Evolutionary conservation across 2,113 vertebrate genomes (phyloP), one percentile per base, ranked within the genome.

Genomic region (Pardalotus punctatus): DNA sequence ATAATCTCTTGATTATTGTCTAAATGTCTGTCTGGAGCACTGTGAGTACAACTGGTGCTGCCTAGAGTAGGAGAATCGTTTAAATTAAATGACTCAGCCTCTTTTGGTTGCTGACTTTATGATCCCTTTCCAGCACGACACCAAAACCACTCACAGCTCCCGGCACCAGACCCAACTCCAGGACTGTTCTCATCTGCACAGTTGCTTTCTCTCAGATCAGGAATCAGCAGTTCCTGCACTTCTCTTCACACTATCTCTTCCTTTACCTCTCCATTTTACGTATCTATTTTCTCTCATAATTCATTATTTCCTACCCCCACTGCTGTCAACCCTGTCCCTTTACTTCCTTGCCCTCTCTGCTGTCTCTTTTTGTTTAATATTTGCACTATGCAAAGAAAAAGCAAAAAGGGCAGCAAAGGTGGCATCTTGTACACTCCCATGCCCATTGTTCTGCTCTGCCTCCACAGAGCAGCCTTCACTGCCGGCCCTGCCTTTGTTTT

Each of bases 181-280:
- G 14, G 35, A 56, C 0, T 36, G 18, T 12, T 77, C 48, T 28
- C 0, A 0, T 5, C 25, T 62, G 25, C 65, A 14, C 73, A n/a
- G 40, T 1, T 60, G 12, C 45, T 72, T n/a, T 38, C 38, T 38
- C 66, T 82, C 50, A 14, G 36, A 53, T 47, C 42, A 27, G 45
- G 38, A 69, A 54, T 48, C 45, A n/a, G 21, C 25, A 10, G 0
- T 14, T 82, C 70, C 45, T 48, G 33, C 0, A 0, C 58, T 77
- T 43, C n/a, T 35, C 67, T 38, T 72, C 25, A 36, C 70, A 43
- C 15, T 35, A 61, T 33, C 61, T 45, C 66, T 77, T 33, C 54
- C 47, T n/a, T 57, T 36, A n/a, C 38, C 22, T 62, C 42, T 42
- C 51, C 22, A 36, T 56, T 77, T 62, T 35, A n/a, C 45, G 56